Evolutionary conservation across 1,140 invertebrate species (phyloP), one percentile per base, ranked within the genome.

Genomic region (Drosophila aff.): DNA sequence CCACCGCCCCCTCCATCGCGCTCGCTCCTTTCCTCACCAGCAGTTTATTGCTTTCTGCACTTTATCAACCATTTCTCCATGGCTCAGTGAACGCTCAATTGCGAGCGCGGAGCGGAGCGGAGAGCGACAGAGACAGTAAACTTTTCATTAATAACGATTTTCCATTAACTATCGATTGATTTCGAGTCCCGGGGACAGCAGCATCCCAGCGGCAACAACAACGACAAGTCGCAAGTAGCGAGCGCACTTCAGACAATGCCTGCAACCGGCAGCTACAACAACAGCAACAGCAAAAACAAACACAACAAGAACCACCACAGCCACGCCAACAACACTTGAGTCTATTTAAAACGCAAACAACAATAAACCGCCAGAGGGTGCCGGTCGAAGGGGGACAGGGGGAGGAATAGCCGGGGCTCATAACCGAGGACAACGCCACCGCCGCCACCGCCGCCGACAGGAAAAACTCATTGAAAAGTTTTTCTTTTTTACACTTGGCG

Each of bases 151-250:
- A 92, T 92, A 92, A 92, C 91, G 91, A 92, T 92, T 92, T 92
- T 92, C 91, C 91, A 92, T 92, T 92, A 92, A 92, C 87, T 92
- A 92, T 92, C 91, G 91, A 92, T 92, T 92, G 87, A 92, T 92
- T 92, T 90, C 82, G 81, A 89, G 79, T 75, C 85, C 73, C 65
- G 61, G 77, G 80, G 57, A 58, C 76, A 74, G 50, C 72, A 91
- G 80, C 85, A 85, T 79, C 85, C 60, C 66, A n/a, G 44, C 36
- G 41, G 60, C 78, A 81, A 76, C 78, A 84, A 33, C 49, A 52
- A 7, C 49, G 28, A 79, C 75, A 81, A 81, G 58, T 63, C 79
- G 38, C 80, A 66, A 80, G 86, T 77, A 74, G 86, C 81, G 75
- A 91, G 90, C 81, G 84, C 84, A 89, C 85, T 89, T 85, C 85